Evolutionary conservation across 2,888 invertebrate species (phyloP).

Genomic region (Embidobia sp.): DNA sequence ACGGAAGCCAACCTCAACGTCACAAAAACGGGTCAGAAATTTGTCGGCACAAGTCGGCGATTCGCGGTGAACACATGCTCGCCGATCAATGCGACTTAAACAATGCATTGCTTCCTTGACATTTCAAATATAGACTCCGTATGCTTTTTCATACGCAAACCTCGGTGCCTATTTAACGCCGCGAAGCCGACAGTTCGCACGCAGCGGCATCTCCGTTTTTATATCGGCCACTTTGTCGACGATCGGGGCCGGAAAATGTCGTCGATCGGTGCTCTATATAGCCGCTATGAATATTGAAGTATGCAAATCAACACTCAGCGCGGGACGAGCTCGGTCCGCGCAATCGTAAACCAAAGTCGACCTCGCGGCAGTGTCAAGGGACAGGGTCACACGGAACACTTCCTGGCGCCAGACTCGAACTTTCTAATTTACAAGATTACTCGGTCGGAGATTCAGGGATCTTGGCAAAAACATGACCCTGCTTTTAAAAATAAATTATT

Average conservation of each 20-base stretch:
- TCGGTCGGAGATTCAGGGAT: constrained; percentile 17
- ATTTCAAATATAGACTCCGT: constrained; percentile 56
- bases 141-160: constrained; percentile 31
- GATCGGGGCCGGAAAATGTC: constrained; percentile 10
- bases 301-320: constrained; percentile 73
- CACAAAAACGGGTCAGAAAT: too few relatives aligned
- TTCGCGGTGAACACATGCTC: constrained; percentile 23
- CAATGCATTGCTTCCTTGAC: constrained; percentile 63
- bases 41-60: not conserved
- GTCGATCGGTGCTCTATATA: constrained; percentile 7
- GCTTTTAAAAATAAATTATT: too few relatives aligned
- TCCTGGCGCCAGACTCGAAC: constrained; percentile 53
- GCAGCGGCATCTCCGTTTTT: constrained; percentile 23
- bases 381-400: constrained; percentile 63
- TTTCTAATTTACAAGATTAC: constrained; percentile 47
- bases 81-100: constrained; percentile 51
- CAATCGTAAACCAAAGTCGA: constrained; percentile 64
- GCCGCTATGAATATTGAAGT: constrained; percentile 73
- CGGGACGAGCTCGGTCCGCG: constrained; percentile 57
- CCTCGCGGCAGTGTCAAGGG: constrained; percentile 65
- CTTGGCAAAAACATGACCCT: constrained; percentile 8
- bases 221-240: constrained; percentile 15
- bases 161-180: constrained; percentile 15
- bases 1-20: too few relatives aligned
- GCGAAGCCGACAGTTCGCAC: constrained; percentile 18